Percentiles rank a stretch among this genome's conserved stretches.
Conservation (phyloP, 2,888 invertebrate species). For the Nycteola revayana region DNA sequence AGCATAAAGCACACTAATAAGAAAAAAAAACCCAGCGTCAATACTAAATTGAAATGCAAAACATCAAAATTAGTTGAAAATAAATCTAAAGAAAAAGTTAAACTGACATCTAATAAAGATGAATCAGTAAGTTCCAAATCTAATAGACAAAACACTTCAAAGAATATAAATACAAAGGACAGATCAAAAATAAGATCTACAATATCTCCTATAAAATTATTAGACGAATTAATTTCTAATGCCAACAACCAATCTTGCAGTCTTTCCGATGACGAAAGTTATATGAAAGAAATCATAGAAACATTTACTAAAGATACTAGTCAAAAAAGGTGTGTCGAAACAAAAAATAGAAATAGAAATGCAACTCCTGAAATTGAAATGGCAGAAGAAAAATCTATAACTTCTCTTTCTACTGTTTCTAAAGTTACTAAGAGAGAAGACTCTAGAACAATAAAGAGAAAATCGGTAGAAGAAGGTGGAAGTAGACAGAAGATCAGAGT, state of each 20-base stretch:
- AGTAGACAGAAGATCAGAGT: slow-evolving; percentile 12
- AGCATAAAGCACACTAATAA: no score
- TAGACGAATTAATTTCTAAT: slow-evolving; percentile 29
- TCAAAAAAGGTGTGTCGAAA: no score
- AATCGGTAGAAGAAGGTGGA: slow-evolving; percentile 27
- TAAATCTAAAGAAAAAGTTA: no score
- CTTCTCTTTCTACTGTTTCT: slow-evolving; percentile 16
- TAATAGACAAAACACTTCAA: not conserved
- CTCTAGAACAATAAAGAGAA: slow-evolving; percentile 24
- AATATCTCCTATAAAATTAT: slow-evolving; percentile 55
- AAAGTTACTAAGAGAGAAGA: slow-evolving; percentile 22
- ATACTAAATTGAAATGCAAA: no score
- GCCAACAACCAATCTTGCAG: slow-evolving; percentile 15
- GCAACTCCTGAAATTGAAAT: no score
- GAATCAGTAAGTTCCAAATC: not conserved
- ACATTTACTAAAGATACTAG: no score
- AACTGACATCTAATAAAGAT: no score
- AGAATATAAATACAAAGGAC: not conserved
- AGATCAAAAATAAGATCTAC: not conserved
- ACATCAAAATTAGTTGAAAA: no score
- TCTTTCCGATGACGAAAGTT: slow-evolving; percentile 28
- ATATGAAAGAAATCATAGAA: slow-evolving; percentile 16
- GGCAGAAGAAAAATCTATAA: slow-evolving; percentile 5
- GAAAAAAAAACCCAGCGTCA: no score
- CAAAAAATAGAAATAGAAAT: no score